Evolutionary conservation across 2,888 invertebrate genomes (phyloP), one percentile per base, ranked within the genome.

Genomic region (Sisyra terminalis): DNA sequence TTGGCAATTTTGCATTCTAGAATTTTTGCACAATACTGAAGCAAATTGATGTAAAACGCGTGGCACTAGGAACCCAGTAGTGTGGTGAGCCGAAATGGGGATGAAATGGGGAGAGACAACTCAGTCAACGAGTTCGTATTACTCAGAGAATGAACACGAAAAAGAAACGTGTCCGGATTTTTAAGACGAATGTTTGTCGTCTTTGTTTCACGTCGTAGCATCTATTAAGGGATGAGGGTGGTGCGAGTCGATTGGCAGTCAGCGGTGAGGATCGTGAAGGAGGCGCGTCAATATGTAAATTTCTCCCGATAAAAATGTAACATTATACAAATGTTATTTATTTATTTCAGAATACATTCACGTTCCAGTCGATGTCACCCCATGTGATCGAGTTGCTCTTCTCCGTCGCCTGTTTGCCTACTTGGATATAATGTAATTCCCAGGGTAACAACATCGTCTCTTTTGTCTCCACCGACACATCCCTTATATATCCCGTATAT

Each of bases 301-400:
- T 24, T 14, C 31, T 17, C 9, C 15, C 31, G 14, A 40, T 40
- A 40, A 61, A 61, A 60, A 60, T 57, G 60, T 61, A 60, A 60
- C 60, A 58, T 59, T 61, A 61, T 59, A 55, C 60, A 60, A 61
- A 61, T 59, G 58, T 60, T 60, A 61, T 61, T 62, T 62, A 62
- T 63, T 60, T 63, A 61, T 62, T 63, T 63, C 60, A 61, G 60
- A 63, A 63, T 62, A 61, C 62, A 60, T 60, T 62, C 63, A 63
- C 63, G 63, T 63, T 18, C 41, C 35, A 24, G 35, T 18, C 31
- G 17, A 32, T 24, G 35, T 24, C 40, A 10, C 40, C 18, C 39
- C 30, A 16, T 38, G 30, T 43, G 34, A 34, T 38, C 45, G 38
- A 38, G 38, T 38, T 38, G 17, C 38, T 24, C 24, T 24, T 24